phyloP scores from a whole-genome alignment of 1,140 invertebrate genomes.

The Acromyrmex charruanus region DNA sequence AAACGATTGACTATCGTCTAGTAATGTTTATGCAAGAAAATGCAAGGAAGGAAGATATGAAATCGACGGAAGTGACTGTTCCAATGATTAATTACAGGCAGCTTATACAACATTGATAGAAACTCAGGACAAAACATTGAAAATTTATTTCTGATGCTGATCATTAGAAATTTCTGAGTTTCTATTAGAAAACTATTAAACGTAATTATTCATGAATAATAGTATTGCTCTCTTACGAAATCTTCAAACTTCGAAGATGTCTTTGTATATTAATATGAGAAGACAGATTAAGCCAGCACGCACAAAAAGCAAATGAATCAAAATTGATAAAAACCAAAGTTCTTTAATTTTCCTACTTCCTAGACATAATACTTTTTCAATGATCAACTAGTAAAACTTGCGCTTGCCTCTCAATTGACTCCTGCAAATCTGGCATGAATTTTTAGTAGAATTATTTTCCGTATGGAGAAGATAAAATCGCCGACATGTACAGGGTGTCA shows the following conservation, averaged over 20 bases:
- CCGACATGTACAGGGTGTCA: slow-evolving; percentile 40
- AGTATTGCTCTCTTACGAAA: background rate
- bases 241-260: background rate
- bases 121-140: background rate
- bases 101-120: background rate
- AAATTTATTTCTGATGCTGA: background rate
- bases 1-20: slow-evolving; percentile 22
- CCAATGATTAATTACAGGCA: slow-evolving; percentile 43
- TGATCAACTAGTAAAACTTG: slow-evolving; percentile 2
- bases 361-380: background rate
- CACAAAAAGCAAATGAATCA: background rate
- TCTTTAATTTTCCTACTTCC: slow-evolving; percentile 2
- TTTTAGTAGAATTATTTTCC: slow-evolving; percentile 36
- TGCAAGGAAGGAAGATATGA: slow-evolving; percentile 21
- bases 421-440: slow-evolving; percentile 23
- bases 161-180: background rate
- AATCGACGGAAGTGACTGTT: slow-evolving; percentile 25
- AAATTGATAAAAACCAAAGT: background rate
- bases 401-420: slow-evolving; percentile 36
- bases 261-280: background rate
- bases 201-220: background rate
- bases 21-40: slow-evolving; percentile 36
- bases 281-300: background rate
- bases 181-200: slow-evolving; percentile 16
- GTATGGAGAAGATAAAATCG: slow-evolving; percentile 5